Conservation (phyloP, 35 echinoderm and acorn worm species). For the Heliocidaris erythrogramma region DNA sequence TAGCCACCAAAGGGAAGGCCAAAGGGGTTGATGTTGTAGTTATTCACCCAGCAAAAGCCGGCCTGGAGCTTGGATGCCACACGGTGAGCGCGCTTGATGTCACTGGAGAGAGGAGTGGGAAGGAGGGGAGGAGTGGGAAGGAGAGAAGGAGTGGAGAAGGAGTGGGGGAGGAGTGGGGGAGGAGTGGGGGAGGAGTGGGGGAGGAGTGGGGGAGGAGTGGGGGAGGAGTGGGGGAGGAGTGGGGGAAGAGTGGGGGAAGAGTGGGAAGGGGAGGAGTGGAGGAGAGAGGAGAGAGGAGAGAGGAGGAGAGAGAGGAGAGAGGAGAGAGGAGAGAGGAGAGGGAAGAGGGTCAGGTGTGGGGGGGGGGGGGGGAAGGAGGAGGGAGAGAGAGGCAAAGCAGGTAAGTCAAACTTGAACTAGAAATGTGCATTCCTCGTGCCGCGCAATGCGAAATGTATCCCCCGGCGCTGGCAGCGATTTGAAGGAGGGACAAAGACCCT, state of each 20-base stretch:
- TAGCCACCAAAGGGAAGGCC: slow-evolving; percentile 89
- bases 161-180: no score
- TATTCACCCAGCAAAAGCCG: slow-evolving; percentile 84
- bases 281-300: neutral
- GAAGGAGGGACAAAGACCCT: no score
- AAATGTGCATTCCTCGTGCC: no score
- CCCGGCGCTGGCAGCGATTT: no score
- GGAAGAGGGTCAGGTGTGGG: neutral
- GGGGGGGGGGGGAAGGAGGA: neutral
- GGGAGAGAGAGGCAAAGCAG: neutral
- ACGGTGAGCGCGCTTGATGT: slow-evolving; percentile 75
- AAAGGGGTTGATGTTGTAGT: slow-evolving; percentile 74
- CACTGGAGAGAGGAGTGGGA: slow-evolving; percentile 61
- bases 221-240: neutral
- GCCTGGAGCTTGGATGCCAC: slow-evolving; percentile 68
- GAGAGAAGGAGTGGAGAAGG: no score
- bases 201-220: neutral
- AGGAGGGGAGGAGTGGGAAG: no score
- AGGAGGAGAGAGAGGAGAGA: neutral
- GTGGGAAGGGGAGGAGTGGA: neutral
- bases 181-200: no score
- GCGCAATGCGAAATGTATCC: no score
- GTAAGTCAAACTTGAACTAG: no score
- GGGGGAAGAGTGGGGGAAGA: neutral
- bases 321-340: no score